Evolutionary conservation across 2,888 invertebrate genomes (phyloP).

Genomic region (Mythimna vitellina): DNA sequence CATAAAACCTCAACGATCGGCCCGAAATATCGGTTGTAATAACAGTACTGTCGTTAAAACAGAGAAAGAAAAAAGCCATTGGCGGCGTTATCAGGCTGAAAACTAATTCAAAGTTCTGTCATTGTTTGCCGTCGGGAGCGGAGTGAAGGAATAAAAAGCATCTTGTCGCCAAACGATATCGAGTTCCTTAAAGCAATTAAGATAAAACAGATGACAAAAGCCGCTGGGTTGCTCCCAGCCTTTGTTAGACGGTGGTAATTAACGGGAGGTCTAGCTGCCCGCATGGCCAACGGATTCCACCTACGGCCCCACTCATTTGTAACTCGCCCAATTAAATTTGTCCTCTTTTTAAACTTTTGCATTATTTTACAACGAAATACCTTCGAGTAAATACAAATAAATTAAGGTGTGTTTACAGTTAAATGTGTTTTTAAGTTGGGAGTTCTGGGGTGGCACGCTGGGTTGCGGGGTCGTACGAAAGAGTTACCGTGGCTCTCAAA

Average conservation of each 20-base stretch:
- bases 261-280: slow-evolving; percentile 75
- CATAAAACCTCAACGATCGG: slow-evolving; percentile 76
- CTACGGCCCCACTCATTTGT: slow-evolving; percentile 52
- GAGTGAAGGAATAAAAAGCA: slow-evolving; percentile 85
- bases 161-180: slow-evolving; percentile 88
- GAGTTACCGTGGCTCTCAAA: too few species aligned
- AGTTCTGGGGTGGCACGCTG: slow-evolving; percentile 11
- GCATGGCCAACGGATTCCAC: slow-evolving; percentile 69
- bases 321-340: slow-evolving; percentile 57
- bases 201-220: slow-evolving; percentile 88
- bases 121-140: slow-evolving; percentile 83
- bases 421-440: slow-evolving; percentile 52
- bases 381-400: slow-evolving; percentile 47
- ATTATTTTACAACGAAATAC: slow-evolving; percentile 47
- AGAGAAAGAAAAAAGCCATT: slow-evolving; percentile 73
- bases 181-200: slow-evolving; percentile 90
- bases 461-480: not conserved
- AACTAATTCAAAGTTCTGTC: slow-evolving; percentile 88
- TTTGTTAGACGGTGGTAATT: slow-evolving; percentile 82
- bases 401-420: slow-evolving; percentile 49
- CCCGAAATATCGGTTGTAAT: slow-evolving; percentile 77
- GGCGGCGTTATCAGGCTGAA: slow-evolving; percentile 83
- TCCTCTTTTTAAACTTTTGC: slow-evolving; percentile 56
- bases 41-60: slow-evolving; percentile 78
- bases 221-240: slow-evolving; percentile 74